Evolutionary conservation across 1,140 invertebrate species (phyloP), one percentile per base, ranked within the genome.

Genomic region (Anagrus nilaparvatae): DNA sequence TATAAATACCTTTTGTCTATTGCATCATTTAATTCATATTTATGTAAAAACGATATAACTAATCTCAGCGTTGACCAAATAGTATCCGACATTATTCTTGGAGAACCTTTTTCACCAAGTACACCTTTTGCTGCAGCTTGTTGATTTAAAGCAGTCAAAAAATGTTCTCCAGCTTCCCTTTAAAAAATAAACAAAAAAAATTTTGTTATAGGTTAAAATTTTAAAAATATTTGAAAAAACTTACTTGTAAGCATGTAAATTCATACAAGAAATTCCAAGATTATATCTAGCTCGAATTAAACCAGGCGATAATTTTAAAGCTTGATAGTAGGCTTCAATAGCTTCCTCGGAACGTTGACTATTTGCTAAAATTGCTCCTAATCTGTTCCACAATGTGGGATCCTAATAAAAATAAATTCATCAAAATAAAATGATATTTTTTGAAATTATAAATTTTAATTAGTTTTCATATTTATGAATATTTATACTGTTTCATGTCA

Each of bases 251-350:
- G 88, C 87, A 53, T 83, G 82, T n/a, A 98, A 74, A 71, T 97
- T 96, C 59, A 97, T 88, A 61, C 95, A 99, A 40, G 90, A 89
- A 34, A 99, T 96, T 7, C 94, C 96, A 38, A 99, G 81, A 71
- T 99, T 99, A 58, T 96, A 98, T 49, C 96, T 76, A 14, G 94
- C 92, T 37, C 96, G 75, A 47, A 98, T 95, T 62, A 95, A 98
- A 12, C 95, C 94, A 4, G 96, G 96, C 37, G 87, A 82, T 19
- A 98, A 68, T 60, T 87, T 77, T 17, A 99, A 69, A 31, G 96
- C 94, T 56, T 81, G 77, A 56, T 91, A 81, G 65, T 99, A 99
- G 0, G 95, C 94, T 51, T 90, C 82, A 14, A 99, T 86, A 13
- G 96, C 94, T 73, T 98, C 91, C 58, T 94, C 92, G 14, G 93